Percentiles rank a stretch among this genome's conserved stretches.
phyloP scores from a whole-genome alignment of 2,113 vertebrate species.

The Ctenomys sociabilis region DNA sequence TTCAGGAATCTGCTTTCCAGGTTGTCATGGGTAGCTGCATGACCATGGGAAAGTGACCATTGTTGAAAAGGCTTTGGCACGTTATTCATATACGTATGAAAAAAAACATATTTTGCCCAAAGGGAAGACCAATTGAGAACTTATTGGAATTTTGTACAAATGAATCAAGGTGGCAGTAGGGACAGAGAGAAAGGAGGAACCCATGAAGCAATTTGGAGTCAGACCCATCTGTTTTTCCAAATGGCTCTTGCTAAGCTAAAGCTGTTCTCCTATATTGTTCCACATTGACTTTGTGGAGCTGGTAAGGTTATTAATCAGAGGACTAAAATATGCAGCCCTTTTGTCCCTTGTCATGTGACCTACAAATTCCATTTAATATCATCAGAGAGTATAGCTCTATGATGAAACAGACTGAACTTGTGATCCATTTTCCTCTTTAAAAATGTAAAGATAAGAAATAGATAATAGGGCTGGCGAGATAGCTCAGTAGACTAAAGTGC shows the following conservation, averaged over 20 bases:
- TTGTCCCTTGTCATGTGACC: not conserved
- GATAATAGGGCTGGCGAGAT: not conserved
- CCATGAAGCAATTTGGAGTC: not conserved
- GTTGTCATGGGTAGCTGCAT: not conserved
- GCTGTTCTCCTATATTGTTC: not conserved
- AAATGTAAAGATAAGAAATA: conserved; percentile 13
- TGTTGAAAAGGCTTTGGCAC: not conserved
- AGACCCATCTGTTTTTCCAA: not conserved
- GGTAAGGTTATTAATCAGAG: not conserved
- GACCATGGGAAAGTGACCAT: not conserved
- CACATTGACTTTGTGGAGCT: not conserved
- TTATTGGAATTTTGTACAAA: not conserved
- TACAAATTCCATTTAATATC: conserved; percentile 18
- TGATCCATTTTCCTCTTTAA: not conserved
- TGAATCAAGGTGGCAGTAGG: not conserved
- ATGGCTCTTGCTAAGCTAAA: not conserved
- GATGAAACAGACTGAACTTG: not conserved
- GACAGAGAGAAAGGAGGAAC: not conserved
- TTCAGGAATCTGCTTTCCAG: not conserved
- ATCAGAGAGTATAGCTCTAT: not conserved
- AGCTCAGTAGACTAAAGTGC: no score
- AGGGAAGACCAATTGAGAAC: not conserved
- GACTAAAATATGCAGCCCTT: not conserved
- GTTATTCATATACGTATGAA: not conserved
- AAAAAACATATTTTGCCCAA: not conserved